phyloP scores from a whole-genome alignment of 2,113 vertebrate genomes.

The Pelecanus crispus region DNA sequence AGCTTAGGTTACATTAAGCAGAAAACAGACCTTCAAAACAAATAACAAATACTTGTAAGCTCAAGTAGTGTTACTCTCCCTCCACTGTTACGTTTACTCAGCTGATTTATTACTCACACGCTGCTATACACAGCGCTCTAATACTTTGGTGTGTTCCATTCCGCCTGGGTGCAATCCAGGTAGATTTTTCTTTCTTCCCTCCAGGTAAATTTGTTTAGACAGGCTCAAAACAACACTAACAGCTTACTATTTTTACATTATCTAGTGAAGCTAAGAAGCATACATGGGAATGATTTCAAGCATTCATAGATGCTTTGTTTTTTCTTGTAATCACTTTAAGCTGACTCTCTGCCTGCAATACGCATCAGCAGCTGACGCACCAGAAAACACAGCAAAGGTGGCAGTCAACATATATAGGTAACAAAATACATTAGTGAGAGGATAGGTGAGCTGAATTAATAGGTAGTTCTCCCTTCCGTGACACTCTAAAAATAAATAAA shows the following conservation, averaged over 20 bases:
- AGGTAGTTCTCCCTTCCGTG: neutral
- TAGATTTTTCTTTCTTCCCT: neutral
- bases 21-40: neutral
- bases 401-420: neutral
- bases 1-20: neutral
- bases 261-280: neutral
- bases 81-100: neutral
- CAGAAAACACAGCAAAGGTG: neutral
- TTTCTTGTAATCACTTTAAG: neutral
- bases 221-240: neutral
- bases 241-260: neutral
- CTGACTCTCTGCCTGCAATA: neutral
- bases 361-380: neutral
- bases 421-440: neutral
- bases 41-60: neutral
- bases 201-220: neutral
- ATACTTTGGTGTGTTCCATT: neutral
- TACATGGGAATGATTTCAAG: neutral
- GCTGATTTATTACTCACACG: neutral
- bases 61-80: neutral
- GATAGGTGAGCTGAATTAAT: neutral
- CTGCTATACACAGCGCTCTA: neutral
- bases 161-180: neutral
- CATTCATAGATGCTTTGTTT: neutral
- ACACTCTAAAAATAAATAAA: neutral